phyloP scores from a whole-genome alignment of 2,888 invertebrate species.

The Eulithis prunata region DNA sequence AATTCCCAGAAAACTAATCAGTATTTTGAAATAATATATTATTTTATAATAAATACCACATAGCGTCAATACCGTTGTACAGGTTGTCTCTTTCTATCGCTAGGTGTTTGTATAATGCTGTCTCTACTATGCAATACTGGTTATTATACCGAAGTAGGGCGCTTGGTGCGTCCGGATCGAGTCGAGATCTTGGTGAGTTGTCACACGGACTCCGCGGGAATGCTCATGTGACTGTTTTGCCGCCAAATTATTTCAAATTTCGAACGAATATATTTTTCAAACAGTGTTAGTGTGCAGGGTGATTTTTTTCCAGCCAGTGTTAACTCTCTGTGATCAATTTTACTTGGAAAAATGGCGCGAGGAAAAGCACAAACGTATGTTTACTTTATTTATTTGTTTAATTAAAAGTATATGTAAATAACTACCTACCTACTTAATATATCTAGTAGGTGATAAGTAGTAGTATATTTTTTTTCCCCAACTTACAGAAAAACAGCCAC shows the following conservation, averaged over 20 bases:
- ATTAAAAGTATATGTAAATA: background rate
- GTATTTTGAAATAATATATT: slow-evolving; percentile 5
- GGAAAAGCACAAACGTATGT: slow-evolving; percentile 73
- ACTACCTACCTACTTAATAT: too few species aligned
- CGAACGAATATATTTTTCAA: slow-evolving; percentile 49
- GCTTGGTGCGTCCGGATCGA: slow-evolving; percentile 70
- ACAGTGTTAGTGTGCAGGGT: slow-evolving; percentile 58
- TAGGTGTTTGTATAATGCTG: slow-evolving; percentile 46
- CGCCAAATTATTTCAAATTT: slow-evolving; percentile 69
- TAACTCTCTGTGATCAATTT: slow-evolving; percentile 52
- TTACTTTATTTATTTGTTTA: slow-evolving; percentile 44
- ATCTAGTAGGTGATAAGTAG: background rate
- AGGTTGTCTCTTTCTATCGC: slow-evolving; percentile 54
- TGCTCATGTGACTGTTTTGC: slow-evolving; percentile 76
- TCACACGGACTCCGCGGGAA: slow-evolving; percentile 77
- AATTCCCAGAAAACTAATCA: slow-evolving; percentile 5
- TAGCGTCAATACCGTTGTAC: slow-evolving; percentile 24
- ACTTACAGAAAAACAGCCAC: too few species aligned
- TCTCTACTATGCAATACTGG: slow-evolving; percentile 75
- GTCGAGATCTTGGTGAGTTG: slow-evolving; percentile 80
- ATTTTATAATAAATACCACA: slow-evolving; percentile 12
- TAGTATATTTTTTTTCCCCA: background rate
- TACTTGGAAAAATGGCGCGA: slow-evolving; percentile 64
- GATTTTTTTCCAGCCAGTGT: slow-evolving; percentile 52
- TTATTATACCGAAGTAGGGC: slow-evolving; percentile 79